Percentiles rank a stretch among this genome's conserved stretches.
Conservation (phyloP, 2,888 invertebrate genomes). For the Phanerotoma sp. region DNA sequence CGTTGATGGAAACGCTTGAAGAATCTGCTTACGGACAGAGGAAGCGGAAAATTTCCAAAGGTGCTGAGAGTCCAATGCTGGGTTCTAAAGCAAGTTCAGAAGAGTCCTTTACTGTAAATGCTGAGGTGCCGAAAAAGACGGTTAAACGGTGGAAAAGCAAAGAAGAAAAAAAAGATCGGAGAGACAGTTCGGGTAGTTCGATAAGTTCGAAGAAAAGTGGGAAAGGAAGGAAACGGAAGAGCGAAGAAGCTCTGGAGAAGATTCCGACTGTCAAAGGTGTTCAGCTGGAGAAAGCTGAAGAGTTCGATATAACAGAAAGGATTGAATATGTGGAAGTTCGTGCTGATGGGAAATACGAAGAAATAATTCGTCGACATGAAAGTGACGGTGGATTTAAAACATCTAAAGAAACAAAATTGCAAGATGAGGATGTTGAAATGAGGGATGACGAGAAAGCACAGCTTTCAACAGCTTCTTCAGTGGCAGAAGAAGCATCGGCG, state of each 20-base stretch:
- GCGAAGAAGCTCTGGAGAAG: constrained; percentile 8
- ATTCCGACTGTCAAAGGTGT: constrained; percentile 17
- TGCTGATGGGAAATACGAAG: too few species aligned
- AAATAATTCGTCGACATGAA: too few species aligned
- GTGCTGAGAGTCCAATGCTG: constrained; percentile 27
- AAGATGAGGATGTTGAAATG: too few species aligned
- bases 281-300: constrained; percentile 25
- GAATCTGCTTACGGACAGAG: constrained; percentile 42
- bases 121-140: constrained; percentile 29
- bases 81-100: constrained; percentile 39
- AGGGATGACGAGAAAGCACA: constrained; percentile 26
- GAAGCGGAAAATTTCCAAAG: constrained; percentile 37
- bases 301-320: constrained; percentile 2
- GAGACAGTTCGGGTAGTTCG: constrained; percentile 27
- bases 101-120: constrained; percentile 38
- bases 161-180: constrained; percentile 19
- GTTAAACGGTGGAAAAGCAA: constrained; percentile 26
- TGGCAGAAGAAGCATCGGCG: constrained; percentile 33
- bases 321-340: constrained; percentile 9
- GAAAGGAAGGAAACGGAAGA: constrained; percentile 7
- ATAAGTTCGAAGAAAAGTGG: constrained; percentile 22
- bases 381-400: too few species aligned
- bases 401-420: too few species aligned
- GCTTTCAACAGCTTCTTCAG: constrained; percentile 17
- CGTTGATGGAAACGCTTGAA: constrained; percentile 49